Evolutionary conservation across 1,140 invertebrate species (phyloP), one percentile per base, ranked within the genome.

Genomic region (Drosophila insularis): DNA sequence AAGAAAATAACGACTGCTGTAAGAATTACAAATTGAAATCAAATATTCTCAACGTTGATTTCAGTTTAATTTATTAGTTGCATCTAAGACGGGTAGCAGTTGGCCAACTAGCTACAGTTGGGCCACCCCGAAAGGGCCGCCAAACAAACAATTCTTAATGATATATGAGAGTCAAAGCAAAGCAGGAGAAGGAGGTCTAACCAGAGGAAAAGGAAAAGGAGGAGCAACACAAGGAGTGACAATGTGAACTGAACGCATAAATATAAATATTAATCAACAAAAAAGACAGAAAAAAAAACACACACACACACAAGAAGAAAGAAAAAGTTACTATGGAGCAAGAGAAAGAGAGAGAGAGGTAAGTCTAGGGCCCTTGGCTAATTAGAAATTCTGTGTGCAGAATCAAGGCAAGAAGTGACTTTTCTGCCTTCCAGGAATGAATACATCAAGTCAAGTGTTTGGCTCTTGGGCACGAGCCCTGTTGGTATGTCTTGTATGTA

Each of bases 331-430:
- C 4, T 43, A 31, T 3, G 27, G 62, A 27, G 27, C 32, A 35
- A 40, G 2, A 23, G n/a, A 1, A 21, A 62, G 64, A 31, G 39
- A 21, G 10, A 46, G 43, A 46, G 43, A 46, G 43, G 43, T 50
- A 11, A 50, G 43, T 50, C 19, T 50, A 10, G 46, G 58, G 50
- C 32, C 61, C 71, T 63, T 39, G 55, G 40, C 80, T 85, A 89
- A 89, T 89, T 84, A 89, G 55, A 66, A 66, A 89, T 89, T 89
- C 84, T 71, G 80, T 89, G 84, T 68, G 79, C 80, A 80, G 68
- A 68, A 71, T 67, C 74, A 70, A 61, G 78, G 67, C 75, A 68
- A 50, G 43, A 50, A 50, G 70, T 55, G 19, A 37, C 11, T 37
- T 13, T 10, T 61, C 73, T 65, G 71, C 64, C 37, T 80, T 80